Percentiles rank a stretch among this genome's conserved stretches.
These are phyloP conservation scores for Rana temporaria DNA, from an alignment of 2,113 vertebrate species.

Conservation along the genomic window DNA sequence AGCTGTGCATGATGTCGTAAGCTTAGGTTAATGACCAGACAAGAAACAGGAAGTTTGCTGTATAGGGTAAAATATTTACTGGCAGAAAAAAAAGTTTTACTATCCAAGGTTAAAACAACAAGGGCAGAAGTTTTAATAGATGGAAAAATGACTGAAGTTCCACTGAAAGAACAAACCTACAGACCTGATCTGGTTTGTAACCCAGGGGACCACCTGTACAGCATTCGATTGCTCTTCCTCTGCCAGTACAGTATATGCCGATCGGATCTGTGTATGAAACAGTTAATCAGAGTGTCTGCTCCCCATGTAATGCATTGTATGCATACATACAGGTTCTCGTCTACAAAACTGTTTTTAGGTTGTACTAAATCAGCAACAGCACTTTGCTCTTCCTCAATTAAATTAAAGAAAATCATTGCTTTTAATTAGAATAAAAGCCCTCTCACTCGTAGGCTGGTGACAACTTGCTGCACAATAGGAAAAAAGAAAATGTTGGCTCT, in stretches of 20 bases:
- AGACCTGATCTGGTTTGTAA: too few relatives aligned
- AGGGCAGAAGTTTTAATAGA: too few relatives aligned
- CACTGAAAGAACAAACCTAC: too few relatives aligned
- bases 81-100: too few relatives aligned
- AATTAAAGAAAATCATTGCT: conserved; percentile 80
- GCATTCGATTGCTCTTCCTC: too few relatives aligned
- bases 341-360: conserved; percentile 67
- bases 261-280: neutral
- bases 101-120: too few relatives aligned
- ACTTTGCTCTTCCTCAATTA: conserved; percentile 72
- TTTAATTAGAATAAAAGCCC: conserved; percentile 91
- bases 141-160: too few relatives aligned
- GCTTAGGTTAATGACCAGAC: too few relatives aligned
- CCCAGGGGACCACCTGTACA: too few relatives aligned
- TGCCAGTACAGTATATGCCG: neutral
- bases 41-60: too few relatives aligned
- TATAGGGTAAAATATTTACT: too few relatives aligned
- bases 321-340: conserved; percentile 59
- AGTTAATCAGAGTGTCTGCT: neutral
- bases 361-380: conserved; percentile 71
- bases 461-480: conserved; percentile 59
- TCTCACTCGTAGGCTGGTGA: conserved; percentile 67
- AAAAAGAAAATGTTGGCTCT: conserved; percentile 63
- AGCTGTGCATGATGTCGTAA: too few relatives aligned
- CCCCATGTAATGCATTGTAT: neutral